Base-by-base conservation (phyloP, 1,140 invertebrate species). In the Drosophila ercepeae region DNA sequence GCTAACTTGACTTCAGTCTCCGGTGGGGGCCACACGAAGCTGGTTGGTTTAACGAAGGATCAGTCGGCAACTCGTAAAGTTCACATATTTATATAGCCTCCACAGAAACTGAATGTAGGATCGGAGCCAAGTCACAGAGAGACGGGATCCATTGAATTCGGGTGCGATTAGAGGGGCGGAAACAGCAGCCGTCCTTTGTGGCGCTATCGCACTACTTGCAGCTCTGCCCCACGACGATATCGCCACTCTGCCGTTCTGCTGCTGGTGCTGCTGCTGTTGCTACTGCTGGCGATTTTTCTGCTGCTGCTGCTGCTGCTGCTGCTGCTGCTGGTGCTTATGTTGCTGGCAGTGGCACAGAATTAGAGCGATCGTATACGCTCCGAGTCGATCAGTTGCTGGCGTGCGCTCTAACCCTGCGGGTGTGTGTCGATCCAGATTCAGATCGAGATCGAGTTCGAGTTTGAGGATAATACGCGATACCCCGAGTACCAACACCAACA, bases 321-420 rank as follows among this genome's bases (percentile, higher is more conserved):
- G 21, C 8, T 59, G 25, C 18, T 48, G 42, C 50, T 84, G 67
- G 32, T n/a, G n/a, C n/a, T n/a, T n/a, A n/a, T 59, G 25, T 23
- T 48, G 42, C 50, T 84, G 67, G 32, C 64, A 59, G 39, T 73
- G 60, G 58, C 65, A 76, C 82, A 77, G 77, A 86, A 82, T 74
- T 86, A 88, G 82, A 86, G 82, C 82, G 82, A 84, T 84, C 75
- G 67, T 44, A 49, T 50, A 39, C 52, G 71, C 27, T 53, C 14
- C 44, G 50, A 58, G 42, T 71, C 71, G 79, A 67, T 86, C 82
- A 86, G 82, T 86, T 86, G 82, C 55, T 88, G 76, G 72, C 77
- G 82, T 64, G 73, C 76, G 81, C 76, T 84, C 81, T 74, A 77
- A 81, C 72, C 82, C 73, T 88, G 55, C 81, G 81, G 81, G 73